Conservation (phyloP, 2,888 invertebrate species). For the Lagria hirta region DNA sequence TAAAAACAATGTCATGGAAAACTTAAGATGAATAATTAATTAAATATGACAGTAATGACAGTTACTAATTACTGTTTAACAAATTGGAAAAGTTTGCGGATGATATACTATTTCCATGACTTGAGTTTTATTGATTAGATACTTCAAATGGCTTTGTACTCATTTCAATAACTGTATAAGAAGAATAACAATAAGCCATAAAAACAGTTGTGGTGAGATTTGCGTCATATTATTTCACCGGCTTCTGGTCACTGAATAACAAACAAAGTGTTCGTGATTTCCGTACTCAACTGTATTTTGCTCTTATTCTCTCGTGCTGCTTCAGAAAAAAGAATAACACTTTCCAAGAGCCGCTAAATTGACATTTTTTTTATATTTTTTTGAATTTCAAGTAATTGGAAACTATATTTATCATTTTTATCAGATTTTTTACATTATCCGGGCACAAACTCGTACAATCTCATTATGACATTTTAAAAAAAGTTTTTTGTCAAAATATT, state of each 20-base stretch:
- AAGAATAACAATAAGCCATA: constrained; percentile 31
- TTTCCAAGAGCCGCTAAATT: too few relatives aligned
- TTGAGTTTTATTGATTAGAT: constrained; percentile 24
- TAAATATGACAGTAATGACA: constrained; percentile 9
- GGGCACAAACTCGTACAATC: too few relatives aligned
- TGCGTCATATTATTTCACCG: constrained; percentile 31
- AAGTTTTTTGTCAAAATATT: too few relatives aligned
- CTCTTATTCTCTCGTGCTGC: constrained; percentile 17
- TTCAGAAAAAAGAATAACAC: constrained; percentile 3
- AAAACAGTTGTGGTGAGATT: constrained; percentile 29
- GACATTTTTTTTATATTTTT: too few relatives aligned
- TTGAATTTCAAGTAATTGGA: too few relatives aligned
- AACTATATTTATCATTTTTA: too few relatives aligned
- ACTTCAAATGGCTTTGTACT: constrained; percentile 24
- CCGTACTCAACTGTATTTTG: constrained; percentile 28
- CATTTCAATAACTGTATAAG: constrained; percentile 31
- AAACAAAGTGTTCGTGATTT: constrained; percentile 33
- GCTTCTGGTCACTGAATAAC: constrained; percentile 33
- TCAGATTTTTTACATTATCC: too few relatives aligned
- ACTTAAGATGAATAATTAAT: constrained; percentile 6
- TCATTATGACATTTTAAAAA: too few relatives aligned
- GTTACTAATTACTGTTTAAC: constrained; percentile 21
- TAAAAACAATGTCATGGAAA: constrained; percentile 5
- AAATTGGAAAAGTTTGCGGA: constrained; percentile 20
- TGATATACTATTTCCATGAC: constrained; percentile 9